phyloP scores from a whole-genome alignment of 2,888 invertebrate genomes.

The Nephrotoma flavescens region DNA sequence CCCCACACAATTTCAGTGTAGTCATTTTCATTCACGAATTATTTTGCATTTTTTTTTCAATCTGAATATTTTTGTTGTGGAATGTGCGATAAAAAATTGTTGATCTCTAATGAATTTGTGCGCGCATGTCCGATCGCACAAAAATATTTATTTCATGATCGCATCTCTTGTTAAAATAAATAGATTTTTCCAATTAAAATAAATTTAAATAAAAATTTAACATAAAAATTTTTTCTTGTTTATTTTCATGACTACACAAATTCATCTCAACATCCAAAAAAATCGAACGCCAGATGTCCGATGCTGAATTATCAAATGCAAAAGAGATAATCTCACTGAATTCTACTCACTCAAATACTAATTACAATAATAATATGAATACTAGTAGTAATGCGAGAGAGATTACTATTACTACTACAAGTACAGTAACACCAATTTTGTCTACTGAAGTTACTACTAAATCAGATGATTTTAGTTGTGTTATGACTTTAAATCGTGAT shows the following conservation, averaged over 20 bases:
- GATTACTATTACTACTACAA: background rate
- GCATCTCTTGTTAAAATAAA: background rate
- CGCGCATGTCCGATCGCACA: background rate
- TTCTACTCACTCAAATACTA: conserved; percentile 5
- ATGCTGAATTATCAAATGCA: conserved; percentile 18
- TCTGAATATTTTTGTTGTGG: background rate
- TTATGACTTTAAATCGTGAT: background rate
- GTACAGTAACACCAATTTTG: background rate
- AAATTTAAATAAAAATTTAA: background rate
- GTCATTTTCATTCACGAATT: background rate
- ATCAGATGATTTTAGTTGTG: background rate
- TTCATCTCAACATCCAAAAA: background rate
- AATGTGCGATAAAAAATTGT: background rate
- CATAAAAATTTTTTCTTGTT: background rate
- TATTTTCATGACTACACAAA: conserved; percentile 6
- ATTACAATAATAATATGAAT: background rate
- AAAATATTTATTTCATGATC: background rate
- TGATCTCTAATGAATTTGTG: background rate
- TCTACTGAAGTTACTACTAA: background rate
- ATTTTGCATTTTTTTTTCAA: background rate
- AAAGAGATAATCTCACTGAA: conserved; percentile 16
- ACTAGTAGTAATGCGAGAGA: background rate
- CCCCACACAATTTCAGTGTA: background rate
- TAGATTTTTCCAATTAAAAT: background rate
- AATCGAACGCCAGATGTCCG: conserved; percentile 16